Evolutionary conservation across 1,140 invertebrate genomes (phyloP).

Genomic region (Charaxes varanes): DNA sequence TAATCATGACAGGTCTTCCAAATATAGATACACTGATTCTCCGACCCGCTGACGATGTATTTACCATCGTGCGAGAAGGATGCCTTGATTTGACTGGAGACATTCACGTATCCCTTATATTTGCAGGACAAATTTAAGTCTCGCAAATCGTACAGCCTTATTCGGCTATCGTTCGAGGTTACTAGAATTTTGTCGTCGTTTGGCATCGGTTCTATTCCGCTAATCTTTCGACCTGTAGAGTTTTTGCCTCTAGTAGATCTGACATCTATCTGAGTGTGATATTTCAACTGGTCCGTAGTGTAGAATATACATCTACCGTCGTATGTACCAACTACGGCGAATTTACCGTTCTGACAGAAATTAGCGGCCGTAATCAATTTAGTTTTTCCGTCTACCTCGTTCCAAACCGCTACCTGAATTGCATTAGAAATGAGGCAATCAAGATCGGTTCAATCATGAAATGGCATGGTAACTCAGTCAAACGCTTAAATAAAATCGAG

Average conservation of each 20-base stretch:
- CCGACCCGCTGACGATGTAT: slow-evolving; percentile 97
- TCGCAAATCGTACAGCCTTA: slow-evolving; percentile 96
- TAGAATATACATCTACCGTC: slow-evolving; percentile 99
- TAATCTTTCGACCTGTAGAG: slow-evolving; percentile 95
- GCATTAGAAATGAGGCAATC: no score
- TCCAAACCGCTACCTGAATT: slow-evolving; percentile 90
- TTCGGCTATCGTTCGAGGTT: slow-evolving; percentile 98
- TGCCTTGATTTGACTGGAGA: slow-evolving; percentile 97
- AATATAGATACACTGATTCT: slow-evolving; percentile 98
- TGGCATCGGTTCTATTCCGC: slow-evolving; percentile 97
- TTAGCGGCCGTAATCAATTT: slow-evolving; percentile 98
- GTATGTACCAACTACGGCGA: slow-evolving; percentile 98
- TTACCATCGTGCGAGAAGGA: slow-evolving; percentile 97
- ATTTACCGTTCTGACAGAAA: slow-evolving; percentile 98
- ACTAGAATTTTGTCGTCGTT: slow-evolving; percentile 98
- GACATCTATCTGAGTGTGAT: slow-evolving; percentile 98
- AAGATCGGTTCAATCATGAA: no score
- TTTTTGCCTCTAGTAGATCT: slow-evolving; percentile 95
- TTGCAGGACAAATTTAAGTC: slow-evolving; percentile 97
- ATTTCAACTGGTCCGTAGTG: slow-evolving; percentile 97
- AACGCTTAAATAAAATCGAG: no score
- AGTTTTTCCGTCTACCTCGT: slow-evolving; percentile 94
- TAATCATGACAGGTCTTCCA: slow-evolving; percentile 98
- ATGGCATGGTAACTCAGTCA: no score
- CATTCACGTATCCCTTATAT: slow-evolving; percentile 95